Percentiles rank a stretch among this genome's conserved stretches.
Evolutionary conservation across 2,113 vertebrate genomes (phyloP).

Genomic region (Sander vitreus): DNA sequence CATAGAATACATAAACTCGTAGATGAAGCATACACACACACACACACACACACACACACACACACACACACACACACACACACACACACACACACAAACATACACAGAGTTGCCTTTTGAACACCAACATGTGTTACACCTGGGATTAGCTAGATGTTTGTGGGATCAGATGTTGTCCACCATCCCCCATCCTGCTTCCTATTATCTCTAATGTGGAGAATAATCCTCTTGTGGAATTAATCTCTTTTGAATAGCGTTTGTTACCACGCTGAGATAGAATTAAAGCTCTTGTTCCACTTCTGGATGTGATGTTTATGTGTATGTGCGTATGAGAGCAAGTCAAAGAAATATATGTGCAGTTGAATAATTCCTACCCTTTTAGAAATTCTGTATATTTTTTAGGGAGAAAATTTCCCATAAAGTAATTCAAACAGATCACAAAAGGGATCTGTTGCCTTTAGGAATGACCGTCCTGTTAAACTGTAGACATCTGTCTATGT

Average conservation of each 20-base stretch:
- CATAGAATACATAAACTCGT: constrained; percentile 9
- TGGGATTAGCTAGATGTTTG: constrained; percentile 80
- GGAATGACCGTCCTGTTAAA: constrained; percentile 15
- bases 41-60: too few relatives aligned
- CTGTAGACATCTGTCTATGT: constrained; percentile 32
- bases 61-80: too few relatives aligned
- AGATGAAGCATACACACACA: neutral
- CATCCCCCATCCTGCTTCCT: constrained; percentile 60
- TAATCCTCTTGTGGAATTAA: constrained; percentile 85
- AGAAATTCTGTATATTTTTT: too few relatives aligned
- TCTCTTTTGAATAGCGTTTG: constrained; percentile 82
- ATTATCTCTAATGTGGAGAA: constrained; percentile 78
- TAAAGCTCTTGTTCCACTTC: constrained; percentile 74
- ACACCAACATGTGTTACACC: constrained; percentile 73
- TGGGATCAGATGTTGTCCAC: constrained; percentile 75
- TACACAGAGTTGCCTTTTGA: constrained; percentile 30
- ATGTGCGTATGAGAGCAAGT: neutral
- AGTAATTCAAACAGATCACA: constrained; percentile 16
- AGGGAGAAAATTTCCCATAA: neutral
- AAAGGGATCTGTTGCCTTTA: neutral
- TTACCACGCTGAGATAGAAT: constrained; percentile 80
- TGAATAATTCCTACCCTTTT: neutral
- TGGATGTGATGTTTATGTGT: constrained; percentile 42
- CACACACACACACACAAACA: neutral
- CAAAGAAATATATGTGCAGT: neutral